Percentiles rank a stretch among this genome's conserved stretches.
phyloP scores from a whole-genome alignment of 2,888 invertebrate genomes.

The Dryadula phaetusa region DNA sequence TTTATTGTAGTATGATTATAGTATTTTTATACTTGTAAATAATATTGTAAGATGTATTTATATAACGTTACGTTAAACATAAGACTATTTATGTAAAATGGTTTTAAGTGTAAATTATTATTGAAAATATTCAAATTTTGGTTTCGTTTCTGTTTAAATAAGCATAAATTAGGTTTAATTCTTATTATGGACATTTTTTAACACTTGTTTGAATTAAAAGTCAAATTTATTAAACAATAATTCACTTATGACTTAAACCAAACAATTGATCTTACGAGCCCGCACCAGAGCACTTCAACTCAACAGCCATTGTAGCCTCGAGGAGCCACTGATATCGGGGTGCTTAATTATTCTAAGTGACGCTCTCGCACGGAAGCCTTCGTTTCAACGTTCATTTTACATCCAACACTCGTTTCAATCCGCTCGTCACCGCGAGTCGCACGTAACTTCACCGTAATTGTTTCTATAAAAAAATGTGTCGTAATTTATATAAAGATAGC shows the following conservation, averaged over 20 bases:
- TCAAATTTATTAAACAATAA: neutral
- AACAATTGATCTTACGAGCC: slow-evolving; percentile 55
- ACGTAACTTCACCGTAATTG: slow-evolving; percentile 54
- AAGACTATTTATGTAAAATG: neutral
- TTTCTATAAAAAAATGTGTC: slow-evolving; percentile 63
- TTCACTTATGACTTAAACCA: slow-evolving; percentile 50
- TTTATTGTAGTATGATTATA: neutral
- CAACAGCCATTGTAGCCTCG: slow-evolving; percentile 69
- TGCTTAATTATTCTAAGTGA: slow-evolving; percentile 67
- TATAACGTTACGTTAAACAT: too few species aligned
- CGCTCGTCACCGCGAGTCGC: slow-evolving; percentile 45
- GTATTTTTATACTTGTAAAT: neutral
- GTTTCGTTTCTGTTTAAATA: neutral
- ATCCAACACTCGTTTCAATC: slow-evolving; percentile 52
- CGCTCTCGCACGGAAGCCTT: slow-evolving; percentile 47
- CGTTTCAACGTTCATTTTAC: slow-evolving; percentile 42
- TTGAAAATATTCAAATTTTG: neutral
- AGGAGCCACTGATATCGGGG: slow-evolving; percentile 55
- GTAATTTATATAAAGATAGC: slow-evolving; percentile 66
- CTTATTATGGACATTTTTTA: neutral
- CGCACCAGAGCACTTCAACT: slow-evolving; percentile 67
- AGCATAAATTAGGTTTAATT: neutral
- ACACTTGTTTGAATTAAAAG: neutral
- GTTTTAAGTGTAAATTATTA: neutral
- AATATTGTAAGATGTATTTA: neutral